phyloP scores from a whole-genome alignment of 2,888 invertebrate genomes.

The Lissocephala sabroskyi region DNA sequence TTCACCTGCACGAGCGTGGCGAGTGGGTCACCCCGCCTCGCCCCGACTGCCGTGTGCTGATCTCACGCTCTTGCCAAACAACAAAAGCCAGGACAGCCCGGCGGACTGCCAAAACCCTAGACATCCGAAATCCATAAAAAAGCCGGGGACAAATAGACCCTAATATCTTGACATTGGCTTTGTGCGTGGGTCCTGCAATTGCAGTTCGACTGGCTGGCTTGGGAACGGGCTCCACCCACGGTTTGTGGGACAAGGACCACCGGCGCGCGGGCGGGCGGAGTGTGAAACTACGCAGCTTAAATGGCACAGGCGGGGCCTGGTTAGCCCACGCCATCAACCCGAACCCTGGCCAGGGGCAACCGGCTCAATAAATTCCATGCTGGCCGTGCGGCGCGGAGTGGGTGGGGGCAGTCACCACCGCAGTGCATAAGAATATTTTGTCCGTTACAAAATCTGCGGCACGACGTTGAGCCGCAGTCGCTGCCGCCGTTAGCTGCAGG shows the following conservation, averaged over 20 bases:
- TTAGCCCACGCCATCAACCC: slow-evolving; percentile 22
- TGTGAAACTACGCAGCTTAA: slow-evolving; percentile 6
- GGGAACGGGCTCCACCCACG: slow-evolving; percentile 56
- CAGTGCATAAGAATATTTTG: slow-evolving; percentile 53
- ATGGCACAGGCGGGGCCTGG: no score
- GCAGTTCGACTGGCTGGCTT: slow-evolving; percentile 64
- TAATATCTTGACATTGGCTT: slow-evolving; percentile 39
- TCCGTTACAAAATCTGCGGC: slow-evolving; percentile 61
- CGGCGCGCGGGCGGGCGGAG: no score
- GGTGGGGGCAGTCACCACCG: no score
- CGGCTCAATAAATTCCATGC: slow-evolving; percentile 29
- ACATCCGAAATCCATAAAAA: not conserved
- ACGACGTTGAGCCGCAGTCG: slow-evolving; percentile 15
- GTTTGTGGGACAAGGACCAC: slow-evolving; percentile 57
- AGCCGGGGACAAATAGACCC: slow-evolving; percentile 31
- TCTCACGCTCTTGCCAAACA: slow-evolving; percentile 56
- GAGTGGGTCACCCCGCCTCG: no score
- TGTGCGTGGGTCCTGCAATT: slow-evolving; percentile 49
- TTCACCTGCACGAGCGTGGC: slow-evolving; percentile 59
- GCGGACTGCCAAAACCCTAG: slow-evolving; percentile 27
- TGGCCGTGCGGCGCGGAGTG: no score
- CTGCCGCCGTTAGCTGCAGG: no score
- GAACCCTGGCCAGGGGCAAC: slow-evolving; percentile 15
- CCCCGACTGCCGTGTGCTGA: slow-evolving; percentile 56
- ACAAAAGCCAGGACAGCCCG: slow-evolving; percentile 36